phyloP scores from a whole-genome alignment of 2,888 invertebrate species.

The Phengaris alcon region DNA sequence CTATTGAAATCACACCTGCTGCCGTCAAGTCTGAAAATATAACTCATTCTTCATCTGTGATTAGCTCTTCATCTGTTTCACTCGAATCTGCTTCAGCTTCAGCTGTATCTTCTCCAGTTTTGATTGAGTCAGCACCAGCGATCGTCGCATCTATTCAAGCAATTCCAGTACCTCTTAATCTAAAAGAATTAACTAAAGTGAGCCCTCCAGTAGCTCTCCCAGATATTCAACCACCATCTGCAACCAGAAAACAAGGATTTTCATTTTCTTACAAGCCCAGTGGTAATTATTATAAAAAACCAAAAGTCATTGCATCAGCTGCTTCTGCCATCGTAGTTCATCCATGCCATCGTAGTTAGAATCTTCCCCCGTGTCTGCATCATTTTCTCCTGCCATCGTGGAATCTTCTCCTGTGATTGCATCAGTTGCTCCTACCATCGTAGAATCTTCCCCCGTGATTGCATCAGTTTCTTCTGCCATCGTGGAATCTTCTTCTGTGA shows the following conservation, averaged over 20 bases:
- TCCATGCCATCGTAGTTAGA: background rate
- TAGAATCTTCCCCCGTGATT: constrained; percentile 49
- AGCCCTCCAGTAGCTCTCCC: background rate
- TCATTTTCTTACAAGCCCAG: constrained; percentile 15
- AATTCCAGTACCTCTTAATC: background rate
- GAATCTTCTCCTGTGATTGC: constrained; percentile 46
- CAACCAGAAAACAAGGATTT: constrained; percentile 8
- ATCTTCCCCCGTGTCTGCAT: background rate
- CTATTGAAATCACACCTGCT: constrained; percentile 28
- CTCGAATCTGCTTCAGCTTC: background rate
- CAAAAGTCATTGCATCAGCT: background rate
- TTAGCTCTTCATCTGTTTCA: background rate
- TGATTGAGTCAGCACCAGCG: constrained; percentile 1
- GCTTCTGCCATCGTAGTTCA: background rate
- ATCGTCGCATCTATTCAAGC: background rate
- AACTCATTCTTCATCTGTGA: constrained; percentile 1
- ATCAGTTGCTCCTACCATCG: constrained; percentile 15
- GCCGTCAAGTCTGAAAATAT: background rate
- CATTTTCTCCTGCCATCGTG: constrained; percentile 34
- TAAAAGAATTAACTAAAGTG: constrained; percentile 3
- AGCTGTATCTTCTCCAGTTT: background rate
- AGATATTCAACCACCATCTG: background rate
- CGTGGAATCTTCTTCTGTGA: constrained; percentile 48
- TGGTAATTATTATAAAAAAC: background rate
- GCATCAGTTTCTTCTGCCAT: background rate